phyloP scores from a whole-genome alignment of 2,113 vertebrate species.

The Eleginops maclovinus region DNA sequence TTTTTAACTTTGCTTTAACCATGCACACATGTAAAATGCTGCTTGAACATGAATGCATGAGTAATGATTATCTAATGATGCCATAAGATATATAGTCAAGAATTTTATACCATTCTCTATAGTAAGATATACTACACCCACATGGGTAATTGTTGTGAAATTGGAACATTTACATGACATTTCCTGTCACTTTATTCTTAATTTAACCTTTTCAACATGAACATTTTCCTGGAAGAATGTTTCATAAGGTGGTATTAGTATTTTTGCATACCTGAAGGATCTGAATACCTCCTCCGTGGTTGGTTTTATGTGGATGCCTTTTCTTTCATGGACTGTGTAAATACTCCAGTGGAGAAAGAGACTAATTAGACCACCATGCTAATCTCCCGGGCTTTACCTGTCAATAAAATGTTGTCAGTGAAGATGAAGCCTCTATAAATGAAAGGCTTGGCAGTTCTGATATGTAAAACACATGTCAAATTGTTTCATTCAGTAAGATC shows the following conservation, averaged over 20 bases:
- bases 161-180: not conserved
- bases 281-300: constrained; percentile 4
- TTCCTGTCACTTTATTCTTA: not conserved
- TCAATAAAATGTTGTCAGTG: constrained; percentile 76
- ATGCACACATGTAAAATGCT: not conserved
- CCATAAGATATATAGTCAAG: not conserved
- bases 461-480: constrained; percentile 75
- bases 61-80: not conserved
- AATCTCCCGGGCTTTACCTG: constrained; percentile 74
- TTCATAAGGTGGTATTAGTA: not conserved
- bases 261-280: not conserved
- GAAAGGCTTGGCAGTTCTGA: constrained; percentile 70
- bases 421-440: constrained; percentile 63
- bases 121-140: not conserved
- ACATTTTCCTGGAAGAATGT: not conserved
- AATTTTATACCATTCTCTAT: not conserved
- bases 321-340: constrained; percentile 51
- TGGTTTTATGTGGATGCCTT: constrained; percentile 48
- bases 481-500: constrained; percentile 62
- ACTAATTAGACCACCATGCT: constrained; percentile 76
- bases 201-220: not conserved
- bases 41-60: not conserved
- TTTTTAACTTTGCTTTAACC: not conserved
- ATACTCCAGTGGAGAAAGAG: constrained; percentile 45
- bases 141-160: not conserved